Evolutionary conservation across 2,888 invertebrate genomes (phyloP), one percentile per base, ranked within the genome.

Genomic region (Polia nebulosa): DNA sequence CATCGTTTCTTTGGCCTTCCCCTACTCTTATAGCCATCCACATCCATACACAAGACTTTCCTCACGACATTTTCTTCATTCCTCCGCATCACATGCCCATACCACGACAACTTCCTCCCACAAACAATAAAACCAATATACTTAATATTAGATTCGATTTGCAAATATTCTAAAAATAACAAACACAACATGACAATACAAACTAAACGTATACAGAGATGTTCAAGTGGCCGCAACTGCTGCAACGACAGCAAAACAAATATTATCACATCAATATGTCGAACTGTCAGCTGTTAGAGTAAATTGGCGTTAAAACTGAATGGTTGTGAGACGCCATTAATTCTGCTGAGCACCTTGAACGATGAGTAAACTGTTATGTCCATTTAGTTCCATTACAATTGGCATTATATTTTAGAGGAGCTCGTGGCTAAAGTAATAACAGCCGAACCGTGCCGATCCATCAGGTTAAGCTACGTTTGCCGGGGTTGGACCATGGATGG

Each of bases 291-390:
- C 15, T 56, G 27, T 25, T 9, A 25, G 17, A 51, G 45, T 56
- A 72, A 49, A 73, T 59, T 73, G 73, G 56, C 73, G 41, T 61
- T 36, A 11, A 56, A 29, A 17, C 60, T 60, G 57, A 73, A 67
- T 52, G 29, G 52, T 32, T 11, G 0, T 9, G 17, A 60, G 65
- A 57, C 20, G 72, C 34, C 63, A 70, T 39, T 25, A 32, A 8
- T 32, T 20, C 8, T 39, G 27, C 8, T 8, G 39, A 34, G 25
- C 29, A n/a, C 13, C 25, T 29, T 49, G 20, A 59, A 32, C 1
- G 22, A 34, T 29, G 27, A 20, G n/a, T 32, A 49, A 20, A 41
- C 29, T 41, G 39, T 49, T 29, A 29, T 32, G 25, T 25, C 20
- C 13, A 20, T 52, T 59, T 20, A 8, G 0, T 22, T 62, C 22